A percentile compares a stretch with the other conserved stretches of the same genome.
These are phyloP conservation scores for Euplexia lucipara DNA, from an alignment of 2,888 invertebrate genomes.

Conservation along the genomic window DNA sequence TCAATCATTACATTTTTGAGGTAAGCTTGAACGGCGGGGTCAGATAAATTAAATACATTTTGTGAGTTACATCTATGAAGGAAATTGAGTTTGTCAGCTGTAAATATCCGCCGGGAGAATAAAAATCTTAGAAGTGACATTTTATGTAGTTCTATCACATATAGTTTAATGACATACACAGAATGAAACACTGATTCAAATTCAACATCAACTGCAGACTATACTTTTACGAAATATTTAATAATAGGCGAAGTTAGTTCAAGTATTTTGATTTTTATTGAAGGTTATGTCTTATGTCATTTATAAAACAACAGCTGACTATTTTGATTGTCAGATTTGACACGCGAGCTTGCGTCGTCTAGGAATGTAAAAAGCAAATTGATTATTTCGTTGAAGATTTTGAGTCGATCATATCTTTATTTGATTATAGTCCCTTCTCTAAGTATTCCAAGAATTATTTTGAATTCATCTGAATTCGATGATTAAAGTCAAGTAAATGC, in stretches of 20 bases:
- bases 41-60: conserved; percentile 80
- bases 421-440: too few relatives aligned
- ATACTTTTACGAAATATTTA: background rate
- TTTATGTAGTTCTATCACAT: background rate
- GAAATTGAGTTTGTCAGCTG: conserved; percentile 66
- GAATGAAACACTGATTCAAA: background rate
- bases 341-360: background rate
- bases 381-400: too few relatives aligned
- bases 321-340: background rate
- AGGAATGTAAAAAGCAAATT: background rate
- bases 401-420: too few relatives aligned
- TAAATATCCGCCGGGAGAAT: conserved; percentile 70
- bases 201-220: too few relatives aligned
- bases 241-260: background rate
- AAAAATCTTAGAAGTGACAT: conserved; percentile 73
- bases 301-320: conserved; percentile 24
- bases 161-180: background rate
- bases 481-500: too few relatives aligned
- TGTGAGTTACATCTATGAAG: conserved; percentile 76
- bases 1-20: conserved; percentile 89
- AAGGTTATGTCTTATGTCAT: conserved; percentile 18
- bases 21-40: conserved; percentile 88
- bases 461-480: too few relatives aligned
- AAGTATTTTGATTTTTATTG: background rate
- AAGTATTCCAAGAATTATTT: too few relatives aligned